Evolutionary conservation across 2,888 invertebrate species (phyloP).

Genomic region (Marronus borbonicus): DNA sequence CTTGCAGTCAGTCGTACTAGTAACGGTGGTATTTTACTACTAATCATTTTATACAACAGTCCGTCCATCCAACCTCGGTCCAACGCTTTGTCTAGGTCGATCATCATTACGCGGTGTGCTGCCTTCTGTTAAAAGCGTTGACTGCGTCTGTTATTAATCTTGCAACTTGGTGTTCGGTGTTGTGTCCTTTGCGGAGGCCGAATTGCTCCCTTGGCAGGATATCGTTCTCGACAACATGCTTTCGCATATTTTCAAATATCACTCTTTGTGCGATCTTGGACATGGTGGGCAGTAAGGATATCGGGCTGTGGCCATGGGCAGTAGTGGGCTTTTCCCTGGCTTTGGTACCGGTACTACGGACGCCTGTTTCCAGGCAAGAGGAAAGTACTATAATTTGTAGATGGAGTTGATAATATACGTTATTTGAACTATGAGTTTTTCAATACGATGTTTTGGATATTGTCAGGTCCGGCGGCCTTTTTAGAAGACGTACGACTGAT

Average conservation of each 20-base stretch:
- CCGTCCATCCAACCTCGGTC: slow-evolving; percentile 63
- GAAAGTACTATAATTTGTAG: slow-evolving; percentile 56
- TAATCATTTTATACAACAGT: slow-evolving; percentile 57
- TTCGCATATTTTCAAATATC: slow-evolving; percentile 42
- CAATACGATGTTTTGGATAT: slow-evolving; percentile 35
- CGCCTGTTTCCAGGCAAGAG: slow-evolving; percentile 56
- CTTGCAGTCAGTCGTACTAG: too few species aligned
- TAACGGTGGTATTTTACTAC: too few species aligned
- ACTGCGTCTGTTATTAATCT: slow-evolving; percentile 58
- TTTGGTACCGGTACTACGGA: slow-evolving; percentile 56
- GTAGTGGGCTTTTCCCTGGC: slow-evolving; percentile 47
- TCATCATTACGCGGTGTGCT: slow-evolving; percentile 58
- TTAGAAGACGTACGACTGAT: background rate
- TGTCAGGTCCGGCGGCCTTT: slow-evolving; percentile 43
- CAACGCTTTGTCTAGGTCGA: slow-evolving; percentile 64
- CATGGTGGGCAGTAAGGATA: slow-evolving; percentile 52
- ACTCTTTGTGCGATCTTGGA: slow-evolving; percentile 53
- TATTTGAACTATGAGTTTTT: slow-evolving; percentile 43
- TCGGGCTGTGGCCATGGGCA: background rate
- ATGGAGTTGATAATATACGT: slow-evolving; percentile 37
- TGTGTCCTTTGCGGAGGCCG: slow-evolving; percentile 60
- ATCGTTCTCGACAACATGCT: slow-evolving; percentile 25
- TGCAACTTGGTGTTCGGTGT: slow-evolving; percentile 60
- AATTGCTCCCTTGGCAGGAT: slow-evolving; percentile 59
- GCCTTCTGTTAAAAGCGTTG: slow-evolving; percentile 56